These are phyloP conservation scores for Blomia tropicalis DNA, from an alignment of 2,888 invertebrate genomes.

Conservation along the genomic window DNA sequence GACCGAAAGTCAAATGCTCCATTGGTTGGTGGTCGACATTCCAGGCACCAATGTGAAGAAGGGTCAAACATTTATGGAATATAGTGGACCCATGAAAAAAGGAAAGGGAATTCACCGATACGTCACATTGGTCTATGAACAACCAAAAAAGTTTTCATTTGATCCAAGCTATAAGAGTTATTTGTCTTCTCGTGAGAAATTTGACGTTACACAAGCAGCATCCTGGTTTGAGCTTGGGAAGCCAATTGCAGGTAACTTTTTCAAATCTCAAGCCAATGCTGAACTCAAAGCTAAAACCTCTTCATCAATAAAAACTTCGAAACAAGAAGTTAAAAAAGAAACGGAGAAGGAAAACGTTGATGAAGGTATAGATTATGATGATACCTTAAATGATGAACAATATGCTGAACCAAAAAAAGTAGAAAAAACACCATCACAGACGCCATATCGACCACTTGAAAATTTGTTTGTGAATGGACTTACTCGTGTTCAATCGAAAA, in stretches of 20 bases:
- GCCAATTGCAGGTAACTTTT: not conserved
- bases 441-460: too few species aligned
- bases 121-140: slow-evolving; percentile 58
- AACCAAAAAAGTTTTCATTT: slow-evolving; percentile 36
- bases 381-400: too few species aligned
- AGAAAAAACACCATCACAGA: too few species aligned
- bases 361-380: too few species aligned
- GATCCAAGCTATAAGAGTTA: not conserved
- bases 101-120: slow-evolving; percentile 49
- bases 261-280: not conserved
- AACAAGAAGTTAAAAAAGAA: too few species aligned
- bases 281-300: too few species aligned
- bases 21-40: not conserved
- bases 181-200: not conserved
- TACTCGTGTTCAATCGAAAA: too few species aligned
- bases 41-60: not conserved
- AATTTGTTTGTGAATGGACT: too few species aligned
- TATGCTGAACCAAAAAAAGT: too few species aligned
- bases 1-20: not conserved
- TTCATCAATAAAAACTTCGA: too few species aligned
- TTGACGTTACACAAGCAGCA: too few species aligned
- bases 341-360: too few species aligned
- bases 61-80: not conserved
- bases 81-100: not conserved
- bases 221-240: not conserved